Base-by-base conservation (phyloP, 2,888 invertebrate genomes). In the Netelia fuscicornis region DNA sequence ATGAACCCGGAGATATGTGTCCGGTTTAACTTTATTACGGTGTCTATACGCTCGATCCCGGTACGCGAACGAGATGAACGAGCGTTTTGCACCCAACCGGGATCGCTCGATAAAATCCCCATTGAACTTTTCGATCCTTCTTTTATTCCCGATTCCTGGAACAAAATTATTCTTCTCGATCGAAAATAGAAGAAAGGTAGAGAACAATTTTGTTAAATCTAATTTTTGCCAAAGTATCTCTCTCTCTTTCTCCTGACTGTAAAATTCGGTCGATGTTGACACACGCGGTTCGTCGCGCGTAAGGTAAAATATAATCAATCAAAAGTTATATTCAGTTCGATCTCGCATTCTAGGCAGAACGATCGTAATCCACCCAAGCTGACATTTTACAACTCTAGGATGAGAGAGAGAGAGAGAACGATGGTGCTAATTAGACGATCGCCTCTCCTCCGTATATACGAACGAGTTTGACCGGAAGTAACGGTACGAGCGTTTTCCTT, bases 1-100 rank as follows among this genome's bases (percentile, higher is more conserved):
- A 84, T 81, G 84, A 84, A 84, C 84, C 77, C 77, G 72, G 67
- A 81, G 81, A 80, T 81, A 81, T 77, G 77, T 81, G 80, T 84
- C 84, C 84, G 84, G 84, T 84, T 84, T 77, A 60, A 65, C 60
- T 84, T 84, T 81, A 84, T 80, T 80, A 76, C 65, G 76, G 76
- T 76, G 11, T 60, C 42, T 56, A 48, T 75, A n/a, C 42, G 42
- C 76, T 84, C 76, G 52, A 71, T 76, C 71, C 65, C 52, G 67
- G 37, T 54, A 65, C 44, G 76, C 64, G 65, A 76, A 52, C 62
- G 60, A 60, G 65, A 72, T 37, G 37, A 44, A 71, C 54, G 67
- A 65, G 60, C 71, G 42, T 76, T 70, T 67, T 60, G 10, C 72
- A 20, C 17, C 67, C 44, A 65, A 74, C 37, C 65, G 56, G 10